Evolutionary conservation across 2,888 invertebrate genomes (phyloP).

Genomic region (Vannuccia rotundouncinata): DNA sequence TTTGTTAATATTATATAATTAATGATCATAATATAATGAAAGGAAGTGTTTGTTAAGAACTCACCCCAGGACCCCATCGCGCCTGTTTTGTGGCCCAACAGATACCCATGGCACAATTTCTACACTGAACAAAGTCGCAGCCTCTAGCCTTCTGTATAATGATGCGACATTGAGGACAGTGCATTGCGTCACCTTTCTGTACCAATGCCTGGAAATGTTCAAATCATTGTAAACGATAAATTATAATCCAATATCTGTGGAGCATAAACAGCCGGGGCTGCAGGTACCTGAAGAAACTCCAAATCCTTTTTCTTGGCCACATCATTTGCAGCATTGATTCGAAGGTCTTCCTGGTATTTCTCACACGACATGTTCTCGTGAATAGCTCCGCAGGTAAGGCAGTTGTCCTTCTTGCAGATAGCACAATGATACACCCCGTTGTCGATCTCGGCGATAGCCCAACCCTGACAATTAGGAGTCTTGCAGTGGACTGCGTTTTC

Average conservation of each 20-base stretch:
- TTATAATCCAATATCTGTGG: too few species aligned
- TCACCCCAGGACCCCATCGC: slow-evolving; percentile 62
- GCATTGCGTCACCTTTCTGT: slow-evolving; percentile 73
- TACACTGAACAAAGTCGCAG: slow-evolving; percentile 83
- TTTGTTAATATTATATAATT: neutral
- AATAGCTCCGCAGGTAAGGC: slow-evolving; percentile 78
- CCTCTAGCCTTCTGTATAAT: slow-evolving; percentile 84
- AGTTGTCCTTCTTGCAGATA: slow-evolving; percentile 72
- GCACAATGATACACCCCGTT: slow-evolving; percentile 76
- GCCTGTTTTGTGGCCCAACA: slow-evolving; percentile 81
- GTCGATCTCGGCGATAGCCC: slow-evolving; percentile 80
- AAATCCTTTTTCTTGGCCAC: slow-evolving; percentile 69
- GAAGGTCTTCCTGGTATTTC: slow-evolving; percentile 67
- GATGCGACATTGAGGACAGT: slow-evolving; percentile 76
- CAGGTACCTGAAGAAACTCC: slow-evolving; percentile 67
- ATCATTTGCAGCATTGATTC: slow-evolving; percentile 61
- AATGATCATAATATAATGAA: neutral
- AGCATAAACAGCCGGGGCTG: too few species aligned
- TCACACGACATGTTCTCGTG: slow-evolving; percentile 73
- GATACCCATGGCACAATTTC: slow-evolving; percentile 84
- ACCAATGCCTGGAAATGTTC: slow-evolving; percentile 66
- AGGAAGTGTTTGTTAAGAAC: neutral
- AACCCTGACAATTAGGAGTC: slow-evolving; percentile 77
- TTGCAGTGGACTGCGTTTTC: slow-evolving; percentile 79
- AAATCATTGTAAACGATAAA: too few species aligned